Evolutionary conservation across 2,888 invertebrate species (phyloP).

Genomic region (Meta bourneti): DNA sequence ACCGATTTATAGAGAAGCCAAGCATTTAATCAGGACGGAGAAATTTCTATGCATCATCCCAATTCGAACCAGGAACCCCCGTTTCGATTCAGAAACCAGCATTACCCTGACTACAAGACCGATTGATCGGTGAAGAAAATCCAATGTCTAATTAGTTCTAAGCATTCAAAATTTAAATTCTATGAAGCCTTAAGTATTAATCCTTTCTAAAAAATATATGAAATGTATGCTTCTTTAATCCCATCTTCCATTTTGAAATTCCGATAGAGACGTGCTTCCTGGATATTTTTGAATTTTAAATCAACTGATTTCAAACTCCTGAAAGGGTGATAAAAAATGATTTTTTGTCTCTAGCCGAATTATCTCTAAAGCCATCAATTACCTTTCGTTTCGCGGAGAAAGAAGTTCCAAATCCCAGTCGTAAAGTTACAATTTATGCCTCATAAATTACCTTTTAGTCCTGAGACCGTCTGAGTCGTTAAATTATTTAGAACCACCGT

Average conservation of each 20-base stretch:
- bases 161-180: too few species aligned
- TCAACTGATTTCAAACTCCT: background rate
- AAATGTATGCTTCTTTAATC: background rate
- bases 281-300: background rate
- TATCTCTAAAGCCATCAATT: background rate
- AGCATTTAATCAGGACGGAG: too few species aligned
- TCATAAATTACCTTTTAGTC: constrained; percentile 55
- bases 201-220: too few species aligned
- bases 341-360: background rate
- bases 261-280: background rate
- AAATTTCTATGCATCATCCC: too few species aligned
- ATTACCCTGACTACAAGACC: too few species aligned
- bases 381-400: background rate
- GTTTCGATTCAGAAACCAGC: too few species aligned
- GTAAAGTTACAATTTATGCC: constrained; percentile 36
- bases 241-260: background rate
- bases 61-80: too few species aligned
- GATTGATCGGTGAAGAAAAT: too few species aligned
- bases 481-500: constrained; percentile 56
- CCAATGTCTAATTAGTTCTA: too few species aligned
- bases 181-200: too few species aligned
- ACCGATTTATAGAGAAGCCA: too few species aligned
- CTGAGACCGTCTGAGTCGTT: constrained; percentile 10
- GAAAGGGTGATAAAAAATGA: background rate
- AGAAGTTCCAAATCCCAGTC: background rate